Conservation (phyloP, 2,113 vertebrate genomes). For the Psophia crepitans region DNA sequence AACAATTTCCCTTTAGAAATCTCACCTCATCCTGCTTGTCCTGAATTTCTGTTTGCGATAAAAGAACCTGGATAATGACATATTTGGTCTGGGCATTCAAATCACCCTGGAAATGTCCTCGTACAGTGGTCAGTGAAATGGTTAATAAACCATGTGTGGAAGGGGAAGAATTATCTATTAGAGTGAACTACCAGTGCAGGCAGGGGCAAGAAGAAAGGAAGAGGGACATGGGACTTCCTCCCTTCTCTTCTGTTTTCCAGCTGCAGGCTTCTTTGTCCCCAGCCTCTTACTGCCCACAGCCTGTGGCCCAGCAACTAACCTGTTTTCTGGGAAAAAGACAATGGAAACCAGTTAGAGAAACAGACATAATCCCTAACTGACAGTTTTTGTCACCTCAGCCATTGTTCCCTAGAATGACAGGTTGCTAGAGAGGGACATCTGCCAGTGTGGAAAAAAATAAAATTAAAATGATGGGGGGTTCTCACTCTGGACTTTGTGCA, state of each 20-base stretch:
- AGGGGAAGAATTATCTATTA: background rate
- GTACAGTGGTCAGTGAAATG: background rate
- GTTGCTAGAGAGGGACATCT: conserved; percentile 13
- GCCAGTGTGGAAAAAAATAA: background rate
- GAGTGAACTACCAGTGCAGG: background rate
- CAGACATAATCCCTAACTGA: accelerated
- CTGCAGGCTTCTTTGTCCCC: background rate
- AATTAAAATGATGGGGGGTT: background rate
- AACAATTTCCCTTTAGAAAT: background rate
- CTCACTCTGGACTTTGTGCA: background rate
- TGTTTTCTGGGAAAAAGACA: background rate
- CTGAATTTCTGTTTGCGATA: background rate
- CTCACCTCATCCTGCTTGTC: background rate
- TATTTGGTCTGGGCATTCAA: background rate
- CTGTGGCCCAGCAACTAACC: background rate
- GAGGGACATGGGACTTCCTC: background rate
- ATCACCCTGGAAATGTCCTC: background rate
- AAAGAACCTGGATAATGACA: background rate
- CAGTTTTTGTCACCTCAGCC: background rate
- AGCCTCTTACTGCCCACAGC: background rate
- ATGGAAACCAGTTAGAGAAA: background rate
- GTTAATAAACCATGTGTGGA: background rate
- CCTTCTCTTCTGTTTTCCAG: background rate
- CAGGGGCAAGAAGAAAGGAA: background rate
- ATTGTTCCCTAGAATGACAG: background rate